Base-by-base conservation (phyloP, 1,140 invertebrate genomes). In the Brachionus sp. region DNA sequence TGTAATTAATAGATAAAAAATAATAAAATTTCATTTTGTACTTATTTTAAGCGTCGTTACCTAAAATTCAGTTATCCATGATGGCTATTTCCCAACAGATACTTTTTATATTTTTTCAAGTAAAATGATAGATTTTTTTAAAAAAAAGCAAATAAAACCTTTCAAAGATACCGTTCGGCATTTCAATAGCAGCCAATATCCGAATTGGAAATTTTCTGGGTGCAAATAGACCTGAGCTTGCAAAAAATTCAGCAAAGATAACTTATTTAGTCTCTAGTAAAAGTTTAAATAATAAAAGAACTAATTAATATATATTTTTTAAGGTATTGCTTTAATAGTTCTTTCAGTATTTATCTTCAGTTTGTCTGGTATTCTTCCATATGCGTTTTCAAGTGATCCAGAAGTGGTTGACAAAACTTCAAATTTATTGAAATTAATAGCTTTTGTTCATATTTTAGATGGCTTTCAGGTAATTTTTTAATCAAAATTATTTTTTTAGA, bases 391-490 rank as follows among this genome's bases (percentile, higher is more conserved):
- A 39, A 62, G 23, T 44, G 50, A 80, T 29, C n/a, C 23, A 25
- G 33, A 80, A 39, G 33, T 80, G 3, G 16, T 80, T 16, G 50
- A 80, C 13, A 80, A 44, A 62, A 37, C 46, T n/a, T 62, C 62
- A 44, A 62, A 42, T 80, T 16, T 80, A 4, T 44, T 80, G 37
- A 80, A 62, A 80, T 64, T 80, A 42, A 23, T 62, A 5, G 23
- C 35, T 29, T 39, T 66, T 35, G 19, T 80, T 39, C 77, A 80
- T 13, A 57, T 80, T 9, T 19, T 80, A 16, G 77, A 80, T 42
- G 77, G 77, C 1, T 80, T 80, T 80, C 77, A 80, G 37, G 77
- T 80, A 25, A n/a, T n/a, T n/a, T n/a, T n/a, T n/a, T n/a, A n/a
- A n/a, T n/a, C n/a, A n/a, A n/a, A n/a, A n/a, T n/a, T n/a, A n/a